Base-by-base conservation (phyloP, 1,140 invertebrate genomes). In the Octopus bimaculoides region DNA sequence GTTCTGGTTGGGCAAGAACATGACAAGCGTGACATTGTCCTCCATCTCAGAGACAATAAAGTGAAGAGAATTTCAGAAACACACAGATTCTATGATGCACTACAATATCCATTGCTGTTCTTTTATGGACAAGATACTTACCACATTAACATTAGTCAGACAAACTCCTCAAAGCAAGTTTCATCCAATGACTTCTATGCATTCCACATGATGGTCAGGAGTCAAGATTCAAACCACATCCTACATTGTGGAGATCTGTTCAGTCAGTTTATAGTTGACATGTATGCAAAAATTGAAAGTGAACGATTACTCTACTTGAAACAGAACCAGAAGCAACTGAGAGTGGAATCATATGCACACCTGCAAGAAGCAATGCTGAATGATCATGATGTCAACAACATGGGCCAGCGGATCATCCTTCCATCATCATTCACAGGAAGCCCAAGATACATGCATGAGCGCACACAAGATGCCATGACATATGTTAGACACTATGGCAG, bases 401-500 rank as follows among this genome's bases (percentile, higher is more conserved):
- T 90, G 69, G 89, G 89, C 55, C 79, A 85, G 81, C 80, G 85
- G 78, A 81, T 89, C 0, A 91, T 91, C 81, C 82, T 92, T 9
- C 90, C 91, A 17, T 89, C 84, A 12, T 80, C 84, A 5, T 91
- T 87, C 82, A 83, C 80, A 12, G 88, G 89, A 7, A 84, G 89
- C 79, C 89, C 89, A 77, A 83, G 90, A 66, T 79, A 89, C 77
- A 91, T 90, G 88, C 87, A 91, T 74, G 89, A 92, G 82, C 88
- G 89, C 69, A 85, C 83, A 52, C 90, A 91, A 84, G 91, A 92
- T 86, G 89, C 90, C 1, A 91, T 92, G 88, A 83, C 87, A 7
- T 92, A 91, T 84, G 91, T 92, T 8, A 83, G 90, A 9, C 79
- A 84, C 54, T 90, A 87, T 86, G 91, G 91, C 17, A 83, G 86